Evolutionary conservation across 30 jellyfish, hydroid and myxozoan species (phyloP), one percentile per base, ranked within the genome.

Genomic region (Nemopilema nomurai): DNA sequence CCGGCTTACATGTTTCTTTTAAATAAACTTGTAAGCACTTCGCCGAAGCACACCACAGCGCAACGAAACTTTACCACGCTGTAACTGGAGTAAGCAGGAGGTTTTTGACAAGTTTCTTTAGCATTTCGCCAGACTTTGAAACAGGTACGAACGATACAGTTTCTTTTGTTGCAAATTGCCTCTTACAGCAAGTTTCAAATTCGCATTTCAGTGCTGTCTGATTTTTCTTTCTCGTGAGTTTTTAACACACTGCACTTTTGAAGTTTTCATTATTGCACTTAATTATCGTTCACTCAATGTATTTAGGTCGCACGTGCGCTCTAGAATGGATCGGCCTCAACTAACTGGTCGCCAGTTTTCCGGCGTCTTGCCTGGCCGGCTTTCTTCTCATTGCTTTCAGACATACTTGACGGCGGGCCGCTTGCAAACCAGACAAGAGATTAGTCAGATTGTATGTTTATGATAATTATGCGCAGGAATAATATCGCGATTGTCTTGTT

Each of bases 401-500:
- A 83, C 92, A 57, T 82, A 27, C 78, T 71, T 83, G 80, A 62
- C 86, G 86, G 86, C 92, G 81, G 86, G 81, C 71, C 67, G 62
- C 87, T 84, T 23, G 80, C 81, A 76, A 71, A 84, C 93, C 93
- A 84, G 93, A 84, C 93, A 74, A 41, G 87, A 29, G 91, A 83
- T 83, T 83, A 83, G 82, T 53, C 67, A 62, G 77, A 64, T 84
- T 74, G 87, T 84, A 74, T 84, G 87, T 84, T 84, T 73, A 74
- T 84, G 87, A 84, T 84, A 84, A 84, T 84, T 84, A 84, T 84
- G 93, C 93, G 77, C 77, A 49, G 69, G 87, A 84, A 84, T 84
- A 73, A 84, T 84, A 83, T 76, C 80, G 79, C 85, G 90, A 78
- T 78, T 77, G 90, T 87, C 87, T 87, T 87, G 87, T 87, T 87